Base-by-base conservation (phyloP, 2,888 invertebrate genomes). In the Xylota segnis region DNA sequence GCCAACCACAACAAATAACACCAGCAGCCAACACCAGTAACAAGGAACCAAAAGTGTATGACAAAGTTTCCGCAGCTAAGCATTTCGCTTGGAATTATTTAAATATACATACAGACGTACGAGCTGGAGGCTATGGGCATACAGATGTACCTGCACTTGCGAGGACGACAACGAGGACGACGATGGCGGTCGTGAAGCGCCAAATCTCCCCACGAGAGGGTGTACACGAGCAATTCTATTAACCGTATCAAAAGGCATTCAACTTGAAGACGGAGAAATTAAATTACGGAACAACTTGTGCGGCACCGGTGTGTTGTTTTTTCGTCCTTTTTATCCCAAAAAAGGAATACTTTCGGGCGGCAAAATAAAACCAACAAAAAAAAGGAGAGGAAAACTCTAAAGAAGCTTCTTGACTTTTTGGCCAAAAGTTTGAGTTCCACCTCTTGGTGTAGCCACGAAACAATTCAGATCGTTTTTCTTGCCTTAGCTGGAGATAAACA, bases 271-370 rank as follows among this genome's bases (percentile, higher is more conserved):
- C 66, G 66, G n/a, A 81, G 86, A 76, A 86, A 86, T 86, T 86
- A 81, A 86, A 86, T 86, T 86, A 86, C 59, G 71, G 52, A 76
- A 68, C 86, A 86, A 79, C 81, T 86, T 86, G 81, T 81, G 82
- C 76, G 71, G 65, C 58, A 54, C 56, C 61, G 47, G 37, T 27
- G 58, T 54, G 58, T 54, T 68, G 45, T 61, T 54, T 27, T 34
- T 23, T 29, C 54, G 61, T 29, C 29, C 14, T 29, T 9, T n/a
- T n/a, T n/a, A n/a, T n/a, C n/a, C n/a, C n/a, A 16, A 43, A 0
- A 16, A 34, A 23, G 29, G 29, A 70, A 45, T 82, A 56, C 50
- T 54, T 56, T 56, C 47, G 29, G 65, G 12, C 23, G 27, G 23
- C 37, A 3, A 32, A 47, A 27, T 16, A 18, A 66, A 43, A 5